These are phyloP conservation scores for Luehdorfia chinensis DNA, from an alignment of 1,140 invertebrate genomes.

Conservation along the genomic window DNA sequence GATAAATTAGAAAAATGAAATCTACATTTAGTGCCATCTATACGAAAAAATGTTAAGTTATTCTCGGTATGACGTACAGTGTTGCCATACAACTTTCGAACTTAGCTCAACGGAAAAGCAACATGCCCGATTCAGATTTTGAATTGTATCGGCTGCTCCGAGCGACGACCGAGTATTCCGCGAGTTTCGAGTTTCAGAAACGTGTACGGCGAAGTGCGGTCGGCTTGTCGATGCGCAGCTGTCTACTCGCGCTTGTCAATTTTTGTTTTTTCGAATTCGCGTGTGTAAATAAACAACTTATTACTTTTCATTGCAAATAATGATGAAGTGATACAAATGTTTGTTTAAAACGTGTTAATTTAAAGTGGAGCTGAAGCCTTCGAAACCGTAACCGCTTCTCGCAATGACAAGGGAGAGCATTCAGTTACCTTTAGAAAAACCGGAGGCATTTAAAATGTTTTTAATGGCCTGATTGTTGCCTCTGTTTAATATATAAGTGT, in stretches of 20 bases:
- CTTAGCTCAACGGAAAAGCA: constrained; percentile 57
- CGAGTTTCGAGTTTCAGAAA: constrained; percentile 64
- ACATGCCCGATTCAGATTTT: constrained; percentile 59
- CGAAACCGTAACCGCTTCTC: constrained; percentile 68
- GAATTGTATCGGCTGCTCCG: constrained; percentile 45
- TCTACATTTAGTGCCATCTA: constrained; percentile 24
- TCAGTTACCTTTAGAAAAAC: constrained; percentile 74
- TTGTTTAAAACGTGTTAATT: constrained; percentile 63
- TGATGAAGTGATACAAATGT: constrained; percentile 71
- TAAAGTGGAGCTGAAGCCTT: constrained; percentile 55
- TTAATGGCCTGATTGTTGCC: constrained; percentile 66
- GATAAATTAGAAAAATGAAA: constrained; percentile 3
- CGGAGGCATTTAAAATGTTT: constrained; percentile 74
- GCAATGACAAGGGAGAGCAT: constrained; percentile 75
- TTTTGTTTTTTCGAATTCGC: constrained; percentile 64
- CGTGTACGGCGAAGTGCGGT: constrained; percentile 75
- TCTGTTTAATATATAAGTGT: constrained; percentile 63
- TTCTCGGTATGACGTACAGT: constrained; percentile 28
- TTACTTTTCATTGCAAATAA: constrained; percentile 62
- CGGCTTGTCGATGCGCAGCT: constrained; percentile 73
- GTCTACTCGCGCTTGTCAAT: constrained; percentile 65
- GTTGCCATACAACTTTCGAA: constrained; percentile 61
- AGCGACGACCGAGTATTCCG: constrained; percentile 28
- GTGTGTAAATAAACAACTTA: constrained; percentile 73
- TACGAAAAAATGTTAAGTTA: constrained; percentile 12